A percentile compares a stretch with the other conserved stretches of the same genome.
Conservation (phyloP, 2,113 vertebrate genomes). For the Pseudolaguvia tuberculata region DNA sequence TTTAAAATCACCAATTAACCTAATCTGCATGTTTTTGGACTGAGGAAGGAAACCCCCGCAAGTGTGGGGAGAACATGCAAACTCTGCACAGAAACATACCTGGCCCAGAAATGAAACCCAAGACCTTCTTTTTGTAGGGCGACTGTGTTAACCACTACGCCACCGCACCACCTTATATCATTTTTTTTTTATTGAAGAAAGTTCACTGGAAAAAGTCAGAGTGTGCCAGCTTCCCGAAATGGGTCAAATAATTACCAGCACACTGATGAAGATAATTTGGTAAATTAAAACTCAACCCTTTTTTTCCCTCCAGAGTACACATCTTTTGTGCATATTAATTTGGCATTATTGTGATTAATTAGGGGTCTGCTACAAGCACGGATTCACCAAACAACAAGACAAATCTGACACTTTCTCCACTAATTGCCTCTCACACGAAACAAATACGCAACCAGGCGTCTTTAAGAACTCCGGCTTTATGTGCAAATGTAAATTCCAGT, state of each 20-base stretch:
- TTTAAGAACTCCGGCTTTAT: conserved; percentile 26
- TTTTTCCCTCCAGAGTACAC: conserved; percentile 34
- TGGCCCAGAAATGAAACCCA: too few relatives aligned
- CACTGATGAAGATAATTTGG: conserved; percentile 50
- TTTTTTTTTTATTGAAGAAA: conserved; percentile 24
- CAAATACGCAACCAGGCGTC: conserved; percentile 36
- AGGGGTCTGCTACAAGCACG: conserved; percentile 28
- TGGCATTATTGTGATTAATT: conserved; percentile 49
- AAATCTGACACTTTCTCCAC: conserved; percentile 55
- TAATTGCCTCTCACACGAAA: conserved; percentile 68
- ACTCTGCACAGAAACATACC: too few relatives aligned
- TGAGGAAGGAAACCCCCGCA: too few relatives aligned
- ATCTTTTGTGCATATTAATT: conserved; percentile 54
- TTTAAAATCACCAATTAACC: too few relatives aligned
- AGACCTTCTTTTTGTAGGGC: not conserved
- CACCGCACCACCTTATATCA: too few relatives aligned
- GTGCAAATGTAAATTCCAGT: conserved; percentile 28
- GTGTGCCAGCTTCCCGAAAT: conserved; percentile 23
- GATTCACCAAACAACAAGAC: conserved; percentile 39
- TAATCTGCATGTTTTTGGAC: too few relatives aligned
- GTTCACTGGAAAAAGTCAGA: conserved; percentile 34
- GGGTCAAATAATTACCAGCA: conserved; percentile 49
- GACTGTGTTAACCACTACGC: too few relatives aligned
- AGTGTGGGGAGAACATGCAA: too few relatives aligned
- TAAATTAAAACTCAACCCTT: conserved; percentile 50